Percentiles rank a stretch among this genome's conserved stretches.
These are phyloP conservation scores for Saxidomus purpurata DNA, from an alignment of 1,140 invertebrate genomes.

Conservation along the genomic window DNA sequence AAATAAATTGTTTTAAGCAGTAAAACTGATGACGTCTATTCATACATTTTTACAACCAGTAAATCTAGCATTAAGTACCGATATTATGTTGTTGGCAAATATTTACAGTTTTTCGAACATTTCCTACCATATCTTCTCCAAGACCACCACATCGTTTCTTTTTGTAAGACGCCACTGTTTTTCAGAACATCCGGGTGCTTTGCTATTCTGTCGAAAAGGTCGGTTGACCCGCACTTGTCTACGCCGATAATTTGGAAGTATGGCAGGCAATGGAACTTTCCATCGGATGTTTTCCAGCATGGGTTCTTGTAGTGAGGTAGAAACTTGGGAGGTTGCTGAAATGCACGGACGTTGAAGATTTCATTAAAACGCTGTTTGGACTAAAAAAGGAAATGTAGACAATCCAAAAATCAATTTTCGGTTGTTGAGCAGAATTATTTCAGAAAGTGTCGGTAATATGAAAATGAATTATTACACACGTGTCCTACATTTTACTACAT, in stretches of 20 bases:
- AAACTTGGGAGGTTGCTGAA: constrained; percentile 71
- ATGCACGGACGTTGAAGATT: not conserved
- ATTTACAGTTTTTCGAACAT: too few relatives aligned
- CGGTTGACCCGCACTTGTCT: constrained; percentile 81
- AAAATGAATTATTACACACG: too few relatives aligned
- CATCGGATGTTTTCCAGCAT: constrained; percentile 71
- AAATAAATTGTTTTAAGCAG: too few relatives aligned
- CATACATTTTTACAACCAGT: too few relatives aligned
- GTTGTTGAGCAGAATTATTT: not conserved
- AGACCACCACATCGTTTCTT: constrained; percentile 82
- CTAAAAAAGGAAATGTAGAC: not conserved
- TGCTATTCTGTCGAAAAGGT: constrained; percentile 74
- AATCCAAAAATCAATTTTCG: not conserved
- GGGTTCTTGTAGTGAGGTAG: constrained; percentile 78
- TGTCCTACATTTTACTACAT: too few relatives aligned
- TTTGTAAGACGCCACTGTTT: constrained; percentile 72
- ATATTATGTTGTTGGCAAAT: too few relatives aligned
- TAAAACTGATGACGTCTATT: too few relatives aligned
- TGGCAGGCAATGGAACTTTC: constrained; percentile 73
- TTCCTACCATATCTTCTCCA: constrained; percentile 79
- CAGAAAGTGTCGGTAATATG: not conserved
- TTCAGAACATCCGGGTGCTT: constrained; percentile 74
- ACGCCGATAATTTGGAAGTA: constrained; percentile 81
- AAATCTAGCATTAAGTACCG: too few relatives aligned
- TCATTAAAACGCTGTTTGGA: not conserved